Evolutionary conservation across 1,140 invertebrate species (phyloP), one percentile per base, ranked within the genome.

Genomic region (Dinoponera quadriceps): DNA sequence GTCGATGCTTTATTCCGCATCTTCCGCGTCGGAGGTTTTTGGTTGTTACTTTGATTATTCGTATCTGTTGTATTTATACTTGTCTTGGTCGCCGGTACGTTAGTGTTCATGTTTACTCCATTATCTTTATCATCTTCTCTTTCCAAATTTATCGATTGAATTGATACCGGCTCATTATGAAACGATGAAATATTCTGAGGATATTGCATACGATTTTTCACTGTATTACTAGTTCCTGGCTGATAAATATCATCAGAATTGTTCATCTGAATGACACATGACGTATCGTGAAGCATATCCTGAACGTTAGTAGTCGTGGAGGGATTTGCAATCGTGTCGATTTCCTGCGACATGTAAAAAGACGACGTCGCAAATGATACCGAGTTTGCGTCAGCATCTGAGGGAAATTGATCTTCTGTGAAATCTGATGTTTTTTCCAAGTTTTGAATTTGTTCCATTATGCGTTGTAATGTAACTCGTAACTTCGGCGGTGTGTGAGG

Each of bases 401-500:
- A 68, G 7, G 29, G 11, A 0, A 22, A 0, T 13, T 29, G 25
- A 25, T n/a, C 25, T 55, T 48, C 3, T 9, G 11, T 44, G 3
- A 44, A 14, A 0, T 9, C 22, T 5, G 4, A 25, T 66, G 20
- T 0, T 22, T 27, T 5, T 27, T 57, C 14, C 16, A 1, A 44
- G 11, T 38, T 66, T 75, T 16, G 63, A 65, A 16, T 0, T 1
- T 33, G 0, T 18, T 62, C 49, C 27, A 20, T 44, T 27, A 18
- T 44, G 7, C 0, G 0, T 0, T 3, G 0, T 3, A 62, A 51
- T 1, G 0, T 77, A 5, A 14, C 0, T 0, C 14, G 4, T 27
- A 9, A 0, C 0, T 9, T 0, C 1, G 11, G 2, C 1, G 80
- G 73, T 16, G 71, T 38, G 54, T 91, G 66, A 38, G 91, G 87